Base-by-base conservation (phyloP, 2,888 invertebrate genomes). In the Uropetala carovei region DNA sequence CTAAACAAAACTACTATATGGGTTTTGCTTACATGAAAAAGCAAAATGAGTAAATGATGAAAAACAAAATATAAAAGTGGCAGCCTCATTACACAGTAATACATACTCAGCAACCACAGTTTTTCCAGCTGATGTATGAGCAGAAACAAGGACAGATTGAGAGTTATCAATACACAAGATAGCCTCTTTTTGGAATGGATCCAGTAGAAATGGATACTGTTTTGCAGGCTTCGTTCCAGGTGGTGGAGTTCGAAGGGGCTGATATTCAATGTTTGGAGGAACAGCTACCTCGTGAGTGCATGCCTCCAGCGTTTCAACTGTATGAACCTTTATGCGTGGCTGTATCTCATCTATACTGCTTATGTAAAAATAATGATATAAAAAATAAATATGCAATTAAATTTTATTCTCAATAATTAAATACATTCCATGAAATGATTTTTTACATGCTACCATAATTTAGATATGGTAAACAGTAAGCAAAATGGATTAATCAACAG, bases 51-150 rank as follows among this genome's bases (percentile, higher is more conserved):
- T 22, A 22, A 5, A 16, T 22, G 9, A 2, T 68, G 7, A 16
- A 22, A 14, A 43, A 0, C n/a, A 84, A 22, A 16, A 13, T n/a
- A 83, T 43, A 43, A 83, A 68, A 68, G 4, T 1, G 5, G 75
- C 75, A n/a, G 18, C 4, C 43, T 85, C 30, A 58, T n/a, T 0
- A 56, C 0, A 18, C 22, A 85, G 57, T 14, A 84, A 43, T 92
- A 96, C 98, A 96, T 96, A 99, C 98, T 99, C 99, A 8, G 99
- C 99, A 27, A 96, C 96, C 4, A 99, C 99, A 92, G 99, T 99
- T 96, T 99, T 99, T 92, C 99, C 99, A 85, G 99, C 99, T 7
- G 99, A 99, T 0, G 99, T 99, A 94, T 99, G 99, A 11, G 99
- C 99, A 2, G 99, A 99, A 0, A 99, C 99, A 83, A 99, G 96